These are phyloP conservation scores for Halichoerus grypus DNA, from an alignment of 2,113 vertebrate species.

Conservation along the genomic window DNA sequence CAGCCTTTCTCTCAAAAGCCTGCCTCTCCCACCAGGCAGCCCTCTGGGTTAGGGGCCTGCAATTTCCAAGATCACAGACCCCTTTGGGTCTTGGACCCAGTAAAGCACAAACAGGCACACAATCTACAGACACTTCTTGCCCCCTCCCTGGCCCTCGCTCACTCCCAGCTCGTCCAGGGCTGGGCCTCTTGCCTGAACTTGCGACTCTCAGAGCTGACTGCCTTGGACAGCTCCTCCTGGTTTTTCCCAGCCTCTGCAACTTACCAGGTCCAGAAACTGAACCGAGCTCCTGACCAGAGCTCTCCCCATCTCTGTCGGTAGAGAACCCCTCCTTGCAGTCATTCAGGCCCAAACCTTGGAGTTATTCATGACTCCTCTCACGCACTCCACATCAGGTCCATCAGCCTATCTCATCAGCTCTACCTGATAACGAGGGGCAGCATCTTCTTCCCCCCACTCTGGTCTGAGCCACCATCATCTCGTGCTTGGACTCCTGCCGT, in stretches of 20 bases:
- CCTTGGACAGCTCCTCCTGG: neutral
- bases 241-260: neutral
- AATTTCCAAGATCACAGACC: neutral
- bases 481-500: neutral
- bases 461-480: neutral
- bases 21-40: neutral
- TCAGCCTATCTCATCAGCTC: no score
- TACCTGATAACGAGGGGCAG: rapidly evolving
- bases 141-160: neutral
- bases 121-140: rapidly evolving
- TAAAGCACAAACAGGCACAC: rapidly evolving
- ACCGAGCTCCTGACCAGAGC: neutral
- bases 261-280: neutral
- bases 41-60: neutral
- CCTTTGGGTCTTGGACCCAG: neutral
- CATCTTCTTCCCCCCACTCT: neutral
- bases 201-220: neutral
- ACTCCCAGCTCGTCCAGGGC: neutral
- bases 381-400: neutral
- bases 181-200: no score
- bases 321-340: neutral
- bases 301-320: neutral
- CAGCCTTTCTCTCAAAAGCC: neutral
- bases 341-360: neutral
- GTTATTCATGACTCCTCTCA: neutral